A percentile compares a stretch with the other conserved stretches of the same genome.
These are phyloP conservation scores for Mythimna lalbum DNA, from an alignment of 2,888 invertebrate species.

Conservation along the genomic window DNA sequence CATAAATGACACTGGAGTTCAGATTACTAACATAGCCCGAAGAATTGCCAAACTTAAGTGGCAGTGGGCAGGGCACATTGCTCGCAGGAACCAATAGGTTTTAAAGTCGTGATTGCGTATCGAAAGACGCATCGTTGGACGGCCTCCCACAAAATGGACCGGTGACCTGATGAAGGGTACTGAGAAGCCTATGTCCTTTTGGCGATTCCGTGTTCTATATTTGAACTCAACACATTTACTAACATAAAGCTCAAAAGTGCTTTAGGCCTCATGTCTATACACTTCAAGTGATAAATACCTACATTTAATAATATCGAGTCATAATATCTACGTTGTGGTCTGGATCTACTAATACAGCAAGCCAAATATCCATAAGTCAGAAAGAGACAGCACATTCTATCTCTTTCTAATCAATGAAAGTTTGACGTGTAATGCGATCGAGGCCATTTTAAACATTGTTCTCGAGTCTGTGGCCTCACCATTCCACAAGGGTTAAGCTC, in stretches of 20 bases:
- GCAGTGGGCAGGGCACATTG: too few relatives aligned
- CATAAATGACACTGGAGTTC: too few relatives aligned
- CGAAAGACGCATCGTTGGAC: too few relatives aligned
- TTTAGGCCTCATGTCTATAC: conserved; percentile 53
- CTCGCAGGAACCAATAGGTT: too few relatives aligned
- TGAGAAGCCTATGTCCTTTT: too few relatives aligned
- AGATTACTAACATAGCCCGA: too few relatives aligned
- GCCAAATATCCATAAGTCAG: conserved; percentile 12
- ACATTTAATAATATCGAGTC: conserved; percentile 56
- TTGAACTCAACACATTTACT: conserved; percentile 22
- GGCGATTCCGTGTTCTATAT: background rate
- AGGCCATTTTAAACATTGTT: conserved; percentile 26
- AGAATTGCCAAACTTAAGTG: too few relatives aligned
- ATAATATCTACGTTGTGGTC: conserved; percentile 60
- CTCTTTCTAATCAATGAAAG: conserved; percentile 21
- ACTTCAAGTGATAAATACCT: conserved; percentile 60
- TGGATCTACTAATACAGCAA: conserved; percentile 37
- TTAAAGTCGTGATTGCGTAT: too few relatives aligned
- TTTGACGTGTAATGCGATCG: conserved; percentile 9
- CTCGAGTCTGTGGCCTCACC: conserved; percentile 23
- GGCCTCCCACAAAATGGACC: too few relatives aligned
- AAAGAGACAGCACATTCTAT: conserved; percentile 18
- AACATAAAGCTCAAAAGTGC: conserved; percentile 41
- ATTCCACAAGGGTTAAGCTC: conserved; percentile 30
- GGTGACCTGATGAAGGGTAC: too few relatives aligned